phyloP scores from a whole-genome alignment of 37 sponge, comb jelly and placozoan species.

The Geodia barretti region DNA sequence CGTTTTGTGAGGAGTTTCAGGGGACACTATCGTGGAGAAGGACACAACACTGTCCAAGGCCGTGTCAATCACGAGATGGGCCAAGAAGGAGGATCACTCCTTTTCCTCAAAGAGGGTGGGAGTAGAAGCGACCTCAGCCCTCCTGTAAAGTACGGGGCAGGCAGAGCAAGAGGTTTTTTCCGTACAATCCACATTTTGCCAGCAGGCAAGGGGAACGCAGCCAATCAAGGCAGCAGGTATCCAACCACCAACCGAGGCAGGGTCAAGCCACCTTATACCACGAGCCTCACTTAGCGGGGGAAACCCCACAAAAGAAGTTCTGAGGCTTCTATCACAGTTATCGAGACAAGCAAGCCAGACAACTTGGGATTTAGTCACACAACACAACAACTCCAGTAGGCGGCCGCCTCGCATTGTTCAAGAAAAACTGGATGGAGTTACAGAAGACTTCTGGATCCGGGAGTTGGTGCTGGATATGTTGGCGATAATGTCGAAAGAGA shows the following conservation, averaged over 20 bases:
- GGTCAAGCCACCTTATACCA: not conserved
- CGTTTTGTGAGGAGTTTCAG: slow-evolving; percentile 29
- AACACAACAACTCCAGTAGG: no score
- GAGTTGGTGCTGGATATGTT: not conserved
- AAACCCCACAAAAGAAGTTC: not conserved
- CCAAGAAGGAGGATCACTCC: slow-evolving; percentile 3
- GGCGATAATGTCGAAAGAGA: not conserved
- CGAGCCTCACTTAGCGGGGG: no score
- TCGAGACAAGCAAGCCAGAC: no score
- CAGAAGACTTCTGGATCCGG: not conserved
- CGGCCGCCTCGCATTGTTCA: no score
- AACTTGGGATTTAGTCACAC: no score
- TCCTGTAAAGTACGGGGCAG: slow-evolving; percentile 38
- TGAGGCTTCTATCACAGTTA: not conserved
- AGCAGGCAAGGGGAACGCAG: not conserved
- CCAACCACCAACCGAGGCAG: not conserved
- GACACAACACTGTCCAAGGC: slow-evolving; percentile 22
- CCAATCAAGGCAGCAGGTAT: not conserved
- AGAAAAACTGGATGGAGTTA: no score
- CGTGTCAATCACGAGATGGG: slow-evolving; percentile 15
- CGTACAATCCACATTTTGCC: slow-evolving; percentile 6
- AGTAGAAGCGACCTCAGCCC: not conserved
- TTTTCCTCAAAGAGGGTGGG: not conserved
- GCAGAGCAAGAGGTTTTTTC: slow-evolving; percentile 27
- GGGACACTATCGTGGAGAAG: slow-evolving; percentile 25